Base-by-base conservation (phyloP, 1,140 invertebrate genomes). In the Daktulosphaira vitifoliae region DNA sequence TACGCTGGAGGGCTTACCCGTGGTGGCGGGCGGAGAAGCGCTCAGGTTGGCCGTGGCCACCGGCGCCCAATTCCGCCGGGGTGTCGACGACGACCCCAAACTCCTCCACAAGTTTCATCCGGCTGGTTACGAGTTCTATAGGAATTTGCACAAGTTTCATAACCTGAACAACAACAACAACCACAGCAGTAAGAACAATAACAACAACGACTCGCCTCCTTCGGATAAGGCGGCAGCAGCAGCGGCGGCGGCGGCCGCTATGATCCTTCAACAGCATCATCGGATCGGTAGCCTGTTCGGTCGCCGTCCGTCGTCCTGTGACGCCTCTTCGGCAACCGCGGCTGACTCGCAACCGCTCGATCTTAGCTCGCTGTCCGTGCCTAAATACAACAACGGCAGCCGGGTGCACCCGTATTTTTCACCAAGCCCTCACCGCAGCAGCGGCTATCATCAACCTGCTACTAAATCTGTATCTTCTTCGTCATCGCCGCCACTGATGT, bases 1-100 rank as follows among this genome's bases (percentile, higher is more conserved):
- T 48, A 62, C 44, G 56, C 56, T 62, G 56, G 56, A 62, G 56
- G 56, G 56, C 42, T 46, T 62, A 62, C 56, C 56, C 42, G 56
- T 42, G 6, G 39, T 48, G 56, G 56, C 56, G 15, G 44, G 13
- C 56, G 56, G 56, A 22, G 56, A 62, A 20, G 56, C 39, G 42
- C 56, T 62, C 26, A 62, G 56, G 56, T 29, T 62, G 56, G 56
- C 56, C 42, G 25, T 39, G 42, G 56, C 56, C 56, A 29, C 23
- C 42, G 26, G 56, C 26, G 56, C 56, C 56, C 56, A 62, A 39
- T 62, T 46, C 42, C 56, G 56, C 42, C 42, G 56, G 18, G 42
- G 29, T 16, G 42, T 62, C 25, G 42, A 62, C 16, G 56, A 62
- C 23, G 56, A 62, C n/a, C 7, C 56, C 2, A 62, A 62, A 25